Evolutionary conservation across 2,797 vertebrate genomes (phyloP).

Genomic region (Manis pentadactyla): DNA sequence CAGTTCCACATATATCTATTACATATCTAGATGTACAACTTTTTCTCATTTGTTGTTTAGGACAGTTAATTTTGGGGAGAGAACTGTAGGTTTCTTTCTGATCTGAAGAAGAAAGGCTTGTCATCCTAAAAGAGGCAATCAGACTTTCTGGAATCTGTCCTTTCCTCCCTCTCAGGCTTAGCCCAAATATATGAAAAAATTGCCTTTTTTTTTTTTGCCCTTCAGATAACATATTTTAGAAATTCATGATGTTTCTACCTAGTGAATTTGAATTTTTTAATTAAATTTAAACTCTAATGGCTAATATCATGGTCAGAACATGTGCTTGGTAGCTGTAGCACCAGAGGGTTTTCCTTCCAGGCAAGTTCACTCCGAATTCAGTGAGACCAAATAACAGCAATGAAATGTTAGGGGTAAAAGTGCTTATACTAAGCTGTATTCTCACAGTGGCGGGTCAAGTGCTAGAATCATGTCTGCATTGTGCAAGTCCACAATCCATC

Average conservation of each 20-base stretch:
- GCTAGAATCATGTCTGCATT: too few relatives aligned
- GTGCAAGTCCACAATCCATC: too few relatives aligned
- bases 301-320: neutral
- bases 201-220: neutral
- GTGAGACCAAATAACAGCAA: too few relatives aligned
- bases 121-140: neutral
- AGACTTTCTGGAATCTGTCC: neutral
- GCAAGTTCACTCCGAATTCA: too few relatives aligned
- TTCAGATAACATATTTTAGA: neutral
- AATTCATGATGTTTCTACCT: constrained; percentile 17
- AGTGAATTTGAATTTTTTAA: constrained; percentile 1
- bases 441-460: too few relatives aligned
- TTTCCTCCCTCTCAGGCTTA: neutral
- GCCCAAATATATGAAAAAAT: neutral
- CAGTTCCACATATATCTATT: neutral
- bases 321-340: neutral
- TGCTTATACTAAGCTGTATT: too few relatives aligned
- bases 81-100: neutral
- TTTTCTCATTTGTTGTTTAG: constrained; percentile 29
- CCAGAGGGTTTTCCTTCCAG: too few relatives aligned
- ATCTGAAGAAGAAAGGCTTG: constrained; percentile 1
- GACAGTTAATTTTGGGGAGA: neutral
- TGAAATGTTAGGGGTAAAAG: too few relatives aligned
- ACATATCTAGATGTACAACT: neutral
- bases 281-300: constrained; percentile 8